Percentiles rank a stretch among this genome's conserved stretches.
Evolutionary conservation across 2,113 vertebrate species (phyloP).

Genomic region (Neomonachus schauinslandi): DNA sequence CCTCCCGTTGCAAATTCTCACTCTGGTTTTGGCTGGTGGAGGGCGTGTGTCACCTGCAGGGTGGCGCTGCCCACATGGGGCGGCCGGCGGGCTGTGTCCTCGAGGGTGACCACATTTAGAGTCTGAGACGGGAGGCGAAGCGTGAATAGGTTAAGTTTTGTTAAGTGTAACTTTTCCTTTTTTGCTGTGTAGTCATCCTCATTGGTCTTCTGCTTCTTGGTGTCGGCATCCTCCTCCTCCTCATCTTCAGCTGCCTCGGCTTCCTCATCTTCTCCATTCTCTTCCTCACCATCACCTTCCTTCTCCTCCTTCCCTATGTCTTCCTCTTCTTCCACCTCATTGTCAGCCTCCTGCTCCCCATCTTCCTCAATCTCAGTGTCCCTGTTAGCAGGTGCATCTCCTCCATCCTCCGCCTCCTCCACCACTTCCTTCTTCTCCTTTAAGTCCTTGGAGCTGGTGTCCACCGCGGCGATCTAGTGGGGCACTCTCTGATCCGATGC

Average conservation of each 20-base stretch:
- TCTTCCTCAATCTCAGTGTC: not conserved
- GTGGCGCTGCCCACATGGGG: not conserved
- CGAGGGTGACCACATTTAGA: not conserved
- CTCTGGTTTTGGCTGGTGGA: not conserved
- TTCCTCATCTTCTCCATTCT: not conserved
- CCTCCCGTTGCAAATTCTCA: not conserved
- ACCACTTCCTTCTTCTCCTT: not conserved
- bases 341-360: not conserved
- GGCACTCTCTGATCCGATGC: not conserved
- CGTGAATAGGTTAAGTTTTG: not conserved
- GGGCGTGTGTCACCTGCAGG: not conserved
- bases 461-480: not conserved
- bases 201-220: not conserved
- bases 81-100: not conserved
- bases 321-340: not conserved
- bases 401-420: not conserved
- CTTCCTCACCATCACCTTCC: not conserved
- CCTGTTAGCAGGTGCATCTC: not conserved
- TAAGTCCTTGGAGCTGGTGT: too few relatives aligned
- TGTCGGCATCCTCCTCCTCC: not conserved
- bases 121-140: not conserved
- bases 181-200: not conserved
- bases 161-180: not conserved
- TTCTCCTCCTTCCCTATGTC: not conserved
- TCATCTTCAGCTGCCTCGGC: not conserved